Conservation (phyloP, 2,888 invertebrate species). For the Drosophila nr. perissopoda region DNA sequence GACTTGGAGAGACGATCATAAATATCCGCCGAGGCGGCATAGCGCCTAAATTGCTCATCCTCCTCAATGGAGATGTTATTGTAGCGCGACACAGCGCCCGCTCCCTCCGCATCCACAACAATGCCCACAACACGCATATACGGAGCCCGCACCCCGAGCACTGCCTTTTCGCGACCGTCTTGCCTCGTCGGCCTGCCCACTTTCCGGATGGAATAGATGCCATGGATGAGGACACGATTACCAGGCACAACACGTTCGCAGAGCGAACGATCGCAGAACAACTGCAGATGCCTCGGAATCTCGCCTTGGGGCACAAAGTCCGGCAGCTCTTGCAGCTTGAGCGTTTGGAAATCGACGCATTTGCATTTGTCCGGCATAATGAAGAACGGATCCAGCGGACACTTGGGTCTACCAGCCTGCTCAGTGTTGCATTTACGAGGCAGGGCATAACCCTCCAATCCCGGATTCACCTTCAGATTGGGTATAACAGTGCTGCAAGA, state of each 20-base stretch:
- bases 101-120: conserved; percentile 92
- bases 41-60: conserved; percentile 88
- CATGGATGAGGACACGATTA: conserved; percentile 95
- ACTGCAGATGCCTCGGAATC: conserved; percentile 97
- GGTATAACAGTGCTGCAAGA: conserved; percentile 95
- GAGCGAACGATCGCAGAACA: conserved; percentile 96
- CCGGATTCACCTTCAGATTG: conserved; percentile 96
- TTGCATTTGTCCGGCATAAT: conserved; percentile 99
- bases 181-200: conserved; percentile 88
- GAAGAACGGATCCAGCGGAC: conserved; percentile 98
- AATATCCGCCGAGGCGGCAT: conserved; percentile 94
- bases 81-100: conserved; percentile 87
- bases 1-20: conserved; percentile 95
- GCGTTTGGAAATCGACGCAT: conserved; percentile 98
- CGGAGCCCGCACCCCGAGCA: conserved; percentile 96
- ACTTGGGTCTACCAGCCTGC: conserved; percentile 95
- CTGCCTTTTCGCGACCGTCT: conserved; percentile 90
- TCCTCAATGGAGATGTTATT: conserved; percentile 88
- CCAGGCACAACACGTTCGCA: conserved; percentile 98
- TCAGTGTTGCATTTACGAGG: conserved; percentile 98
- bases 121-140: conserved; percentile 98
- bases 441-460: conserved; percentile 97
- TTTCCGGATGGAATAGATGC: conserved; percentile 98
- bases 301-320: conserved; percentile 97
- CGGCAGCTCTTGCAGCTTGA: conserved; percentile 98